These are phyloP conservation scores for Apantesis nais DNA, from an alignment of 2,888 invertebrate genomes.

Conservation along the genomic window DNA sequence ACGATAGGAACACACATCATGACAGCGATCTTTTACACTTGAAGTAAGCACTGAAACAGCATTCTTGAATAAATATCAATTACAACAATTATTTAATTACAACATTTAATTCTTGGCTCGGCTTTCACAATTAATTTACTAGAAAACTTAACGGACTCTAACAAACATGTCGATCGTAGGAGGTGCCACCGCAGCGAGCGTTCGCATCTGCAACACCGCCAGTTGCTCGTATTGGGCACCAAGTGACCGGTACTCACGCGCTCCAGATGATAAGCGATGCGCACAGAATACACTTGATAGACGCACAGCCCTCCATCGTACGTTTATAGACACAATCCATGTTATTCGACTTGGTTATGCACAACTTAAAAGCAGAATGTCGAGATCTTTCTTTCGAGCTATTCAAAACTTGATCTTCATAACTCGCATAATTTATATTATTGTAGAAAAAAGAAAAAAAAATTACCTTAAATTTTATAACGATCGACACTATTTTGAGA, in stretches of 20 bases:
- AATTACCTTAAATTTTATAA: slow-evolving; percentile 30
- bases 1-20: too few species aligned
- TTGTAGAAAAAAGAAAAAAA: neutral
- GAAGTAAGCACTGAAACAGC: neutral
- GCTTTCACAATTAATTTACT: slow-evolving; percentile 21
- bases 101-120: slow-evolving; percentile 30
- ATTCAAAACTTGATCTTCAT: slow-evolving; percentile 1
- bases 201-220: slow-evolving; percentile 70
- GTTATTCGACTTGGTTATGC: slow-evolving; percentile 36
- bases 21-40: neutral
- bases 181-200: slow-evolving; percentile 38
- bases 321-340: slow-evolving; percentile 76
- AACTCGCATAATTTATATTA: slow-evolving; percentile 1
- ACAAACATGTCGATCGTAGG: slow-evolving; percentile 50
- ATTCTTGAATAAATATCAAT: neutral
- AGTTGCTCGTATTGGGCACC: slow-evolving; percentile 64
- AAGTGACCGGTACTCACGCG: slow-evolving; percentile 67
- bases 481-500: slow-evolving; percentile 48
- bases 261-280: slow-evolving; percentile 73
- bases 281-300: slow-evolving; percentile 73
- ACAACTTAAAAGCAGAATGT: slow-evolving; percentile 15
- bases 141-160: slow-evolving; percentile 44
- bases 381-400: neutral
- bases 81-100: slow-evolving; percentile 26
- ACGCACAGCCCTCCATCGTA: slow-evolving; percentile 71